phyloP scores from a whole-genome alignment of 2,888 invertebrate species.

The Drepana falcataria region DNA sequence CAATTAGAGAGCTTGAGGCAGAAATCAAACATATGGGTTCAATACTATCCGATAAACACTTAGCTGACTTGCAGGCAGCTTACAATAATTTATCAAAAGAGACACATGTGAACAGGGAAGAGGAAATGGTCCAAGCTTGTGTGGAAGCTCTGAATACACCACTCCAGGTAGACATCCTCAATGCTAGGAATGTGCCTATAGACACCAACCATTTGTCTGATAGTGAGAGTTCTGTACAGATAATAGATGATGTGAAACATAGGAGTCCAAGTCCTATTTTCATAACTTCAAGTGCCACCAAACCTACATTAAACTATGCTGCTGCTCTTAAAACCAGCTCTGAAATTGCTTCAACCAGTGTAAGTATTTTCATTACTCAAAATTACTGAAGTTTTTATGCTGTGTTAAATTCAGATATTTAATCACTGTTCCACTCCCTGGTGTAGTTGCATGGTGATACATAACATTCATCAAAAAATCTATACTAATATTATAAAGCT shows the following conservation, averaged over 20 bases:
- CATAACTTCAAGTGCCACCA: slow-evolving; percentile 33
- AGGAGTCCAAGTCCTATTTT: slow-evolving; percentile 43
- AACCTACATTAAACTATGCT: slow-evolving; percentile 56
- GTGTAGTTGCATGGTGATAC: no score
- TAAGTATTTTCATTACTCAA: slow-evolving; percentile 31
- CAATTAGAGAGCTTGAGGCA: slow-evolving; percentile 61
- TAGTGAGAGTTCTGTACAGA: slow-evolving; percentile 32
- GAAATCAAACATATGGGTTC: slow-evolving; percentile 69
- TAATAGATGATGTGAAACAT: slow-evolving; percentile 39
- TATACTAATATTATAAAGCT: no score
- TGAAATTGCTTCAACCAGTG: slow-evolving; percentile 53
- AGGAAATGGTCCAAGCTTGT: slow-evolving; percentile 65
- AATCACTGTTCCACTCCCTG: no score
- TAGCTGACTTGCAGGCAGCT: slow-evolving; percentile 44
- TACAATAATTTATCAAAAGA: slow-evolving; percentile 49
- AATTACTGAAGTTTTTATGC: no score
- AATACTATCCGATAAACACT: slow-evolving; percentile 62
- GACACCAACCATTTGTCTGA: slow-evolving; percentile 38
- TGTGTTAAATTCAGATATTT: no score
- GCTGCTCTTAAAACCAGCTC: slow-evolving; percentile 50
- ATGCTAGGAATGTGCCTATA: slow-evolving; percentile 42
- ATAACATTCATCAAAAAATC: no score
- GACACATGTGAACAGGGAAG: slow-evolving; percentile 46
- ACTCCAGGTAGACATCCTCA: slow-evolving; percentile 48
- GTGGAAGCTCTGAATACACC: slow-evolving; percentile 55